Conservation (phyloP, 2,888 invertebrate species). For the Dasysyrphus albostriatus region DNA sequence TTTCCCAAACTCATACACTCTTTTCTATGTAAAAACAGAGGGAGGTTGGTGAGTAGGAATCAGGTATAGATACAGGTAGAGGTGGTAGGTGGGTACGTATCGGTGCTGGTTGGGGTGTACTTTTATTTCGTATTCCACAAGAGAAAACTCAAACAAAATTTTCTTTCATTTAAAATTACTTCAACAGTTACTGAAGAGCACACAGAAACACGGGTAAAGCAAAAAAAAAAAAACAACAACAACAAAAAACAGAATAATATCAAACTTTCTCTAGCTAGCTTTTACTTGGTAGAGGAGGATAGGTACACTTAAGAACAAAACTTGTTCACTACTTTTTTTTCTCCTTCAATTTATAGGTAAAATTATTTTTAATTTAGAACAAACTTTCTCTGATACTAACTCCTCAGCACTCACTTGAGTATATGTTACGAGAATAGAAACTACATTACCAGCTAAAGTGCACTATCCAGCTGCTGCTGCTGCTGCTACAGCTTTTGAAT, state of each 20-base stretch:
- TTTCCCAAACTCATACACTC: background rate
- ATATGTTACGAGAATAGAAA: slow-evolving; percentile 4
- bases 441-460: slow-evolving; percentile 34
- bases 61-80: background rate
- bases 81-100: too few species aligned
- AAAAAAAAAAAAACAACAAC: background rate
- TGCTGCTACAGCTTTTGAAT: background rate
- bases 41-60: background rate
- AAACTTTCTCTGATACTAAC: slow-evolving; percentile 14
- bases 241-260: background rate
- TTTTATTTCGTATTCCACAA: slow-evolving; percentile 9
- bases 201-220: slow-evolving; percentile 2
- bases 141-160: slow-evolving; percentile 51
- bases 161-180: slow-evolving; percentile 45
- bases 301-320: slow-evolving; percentile 6
- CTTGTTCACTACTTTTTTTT: slow-evolving; percentile 4
- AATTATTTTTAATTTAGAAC: background rate
- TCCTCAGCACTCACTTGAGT: slow-evolving; percentile 17
- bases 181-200: slow-evolving; percentile 40
- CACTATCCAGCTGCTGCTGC: background rate
- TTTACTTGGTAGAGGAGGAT: background rate
- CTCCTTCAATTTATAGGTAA: slow-evolving; percentile 1
- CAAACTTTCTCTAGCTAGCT: background rate
- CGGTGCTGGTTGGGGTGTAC: background rate
- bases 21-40: background rate